phyloP scores from a whole-genome alignment of 2,888 invertebrate species.

The Drosophila sordidula region DNA sequence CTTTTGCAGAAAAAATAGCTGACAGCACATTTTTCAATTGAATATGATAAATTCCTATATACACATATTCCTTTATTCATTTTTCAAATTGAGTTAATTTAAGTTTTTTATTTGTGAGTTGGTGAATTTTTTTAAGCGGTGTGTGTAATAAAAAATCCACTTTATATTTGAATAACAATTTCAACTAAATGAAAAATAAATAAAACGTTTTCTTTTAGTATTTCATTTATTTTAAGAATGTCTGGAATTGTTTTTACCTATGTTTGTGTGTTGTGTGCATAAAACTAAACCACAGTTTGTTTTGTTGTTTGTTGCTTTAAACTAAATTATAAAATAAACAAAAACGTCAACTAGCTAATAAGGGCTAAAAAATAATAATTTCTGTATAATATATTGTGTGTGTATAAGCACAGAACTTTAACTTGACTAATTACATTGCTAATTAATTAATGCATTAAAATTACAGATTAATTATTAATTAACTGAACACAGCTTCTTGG shows the following conservation, averaged over 20 bases:
- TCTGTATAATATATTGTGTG: background rate
- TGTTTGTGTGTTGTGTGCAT: constrained; percentile 51
- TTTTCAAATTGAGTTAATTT: background rate
- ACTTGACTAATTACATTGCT: constrained; percentile 28
- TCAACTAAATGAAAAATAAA: background rate
- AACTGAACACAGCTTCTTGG: constrained; percentile 85
- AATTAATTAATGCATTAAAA: constrained; percentile 27
- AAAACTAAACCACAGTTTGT: constrained; percentile 79
- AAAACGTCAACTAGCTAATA: constrained; percentile 45
- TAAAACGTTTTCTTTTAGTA: constrained; percentile 13
- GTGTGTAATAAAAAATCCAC: too few relatives aligned
- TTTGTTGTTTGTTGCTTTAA: constrained; percentile 56
- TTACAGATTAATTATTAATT: constrained; percentile 55
- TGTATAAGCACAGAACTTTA: constrained; percentile 8
- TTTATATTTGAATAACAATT: background rate
- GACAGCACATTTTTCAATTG: too few relatives aligned
- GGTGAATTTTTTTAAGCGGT: background rate
- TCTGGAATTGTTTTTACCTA: constrained; percentile 39
- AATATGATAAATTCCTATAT: too few relatives aligned
- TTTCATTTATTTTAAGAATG: constrained; percentile 17
- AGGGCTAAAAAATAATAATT: constrained; percentile 11
- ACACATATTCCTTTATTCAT: background rate
- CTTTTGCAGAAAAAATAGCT: background rate
- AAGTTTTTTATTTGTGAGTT: too few relatives aligned
- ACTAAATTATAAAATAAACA: constrained; percentile 33